Evolutionary conservation across 2,113 vertebrate species (phyloP), one percentile per base, ranked within the genome.

Genomic region (Oxygymnocypris stewartii): DNA sequence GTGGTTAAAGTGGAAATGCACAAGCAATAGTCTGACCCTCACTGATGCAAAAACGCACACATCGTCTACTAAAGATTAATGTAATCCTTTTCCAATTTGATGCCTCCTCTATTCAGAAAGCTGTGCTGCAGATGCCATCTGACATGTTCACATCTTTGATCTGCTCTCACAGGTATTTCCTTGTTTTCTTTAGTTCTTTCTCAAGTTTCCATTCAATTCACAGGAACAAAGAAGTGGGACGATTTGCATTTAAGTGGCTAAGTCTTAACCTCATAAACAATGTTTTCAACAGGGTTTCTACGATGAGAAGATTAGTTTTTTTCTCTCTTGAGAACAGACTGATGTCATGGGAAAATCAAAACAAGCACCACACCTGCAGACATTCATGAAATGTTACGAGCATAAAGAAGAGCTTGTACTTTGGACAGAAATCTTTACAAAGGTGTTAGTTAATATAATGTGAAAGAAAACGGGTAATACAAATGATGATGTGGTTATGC

Each of bases 111-210:
- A 81, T 86, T 35, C 73, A 63, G 13, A 80, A 11, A 0, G 57
- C 81, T 69, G 59, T 47, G 83, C 44, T 28, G 57, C 10, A 61
- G 23, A 76, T 65, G 18, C 57, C 61, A 71, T 61, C 37, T 81
- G 76, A 28, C 85, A 47, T 28, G n/a, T 81, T 80, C 71, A 76
- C 79, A 79, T 75, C 47, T 76, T 85, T 85, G 84, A 87, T 87
- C 81, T 65, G 76, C 63, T 79, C 80, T 84, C 76, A 75, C 75
- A 79, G 47, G 86, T 84, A 75, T 89, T 87, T 75, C 75, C 75
- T 87, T 47, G 40, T 47, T 61, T 81, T 67, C 67, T 35, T 28
- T 42, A 42, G 31, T 23, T 79, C 47, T 67, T 81, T 84, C 74
- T 84, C 47, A 44, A 44, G 74, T 83, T 85, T 37, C 67, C 13